phyloP scores from a whole-genome alignment of 2,888 invertebrate species.

The Aphelenchoides bicaudatus region DNA sequence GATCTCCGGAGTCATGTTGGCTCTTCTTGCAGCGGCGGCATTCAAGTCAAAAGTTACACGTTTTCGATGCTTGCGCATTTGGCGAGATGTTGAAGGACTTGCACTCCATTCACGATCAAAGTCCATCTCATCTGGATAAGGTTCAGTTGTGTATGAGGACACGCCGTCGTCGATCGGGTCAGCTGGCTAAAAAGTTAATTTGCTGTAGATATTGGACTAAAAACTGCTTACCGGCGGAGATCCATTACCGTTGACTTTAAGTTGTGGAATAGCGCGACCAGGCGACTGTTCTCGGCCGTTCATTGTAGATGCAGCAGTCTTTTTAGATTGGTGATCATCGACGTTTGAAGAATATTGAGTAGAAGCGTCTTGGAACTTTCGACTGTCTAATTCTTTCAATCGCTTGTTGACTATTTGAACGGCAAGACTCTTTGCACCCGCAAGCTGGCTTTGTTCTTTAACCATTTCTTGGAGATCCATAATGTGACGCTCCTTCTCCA shows the following conservation, averaged over 20 bases:
- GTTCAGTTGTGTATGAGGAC: conserved; percentile 34
- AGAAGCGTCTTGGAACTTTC: conserved; percentile 25
- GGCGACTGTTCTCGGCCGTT: conserved; percentile 32
- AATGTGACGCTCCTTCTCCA: conserved; percentile 73
- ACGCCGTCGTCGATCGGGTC: conserved; percentile 45
- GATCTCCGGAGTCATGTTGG: conserved; percentile 20
- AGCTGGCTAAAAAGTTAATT: too few species aligned
- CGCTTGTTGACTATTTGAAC: conserved; percentile 47
- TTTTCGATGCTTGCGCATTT: conserved; percentile 37
- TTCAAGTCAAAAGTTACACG: conserved; percentile 55
- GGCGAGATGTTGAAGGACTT: conserved; percentile 14
- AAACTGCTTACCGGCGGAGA: too few species aligned
- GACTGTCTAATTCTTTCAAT: conserved; percentile 35
- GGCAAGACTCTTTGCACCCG: conserved; percentile 50
- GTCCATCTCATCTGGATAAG: conserved; percentile 16
- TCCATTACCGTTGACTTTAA: conserved; percentile 22
- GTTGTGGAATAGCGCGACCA: conserved; percentile 37
- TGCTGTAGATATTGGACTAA: too few species aligned
- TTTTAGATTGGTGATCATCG: conserved; percentile 4
- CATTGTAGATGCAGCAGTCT: not conserved
- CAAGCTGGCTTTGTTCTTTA: conserved; percentile 54
- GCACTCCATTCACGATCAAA: conserved; percentile 26
- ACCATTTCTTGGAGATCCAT: conserved; percentile 68
- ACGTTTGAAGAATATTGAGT: too few species aligned
- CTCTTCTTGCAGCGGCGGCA: conserved; percentile 26